A percentile compares a stretch with the other conserved stretches of the same genome.
Conservation (phyloP, 2,113 vertebrate species). For the Coturnix japonica region DNA sequence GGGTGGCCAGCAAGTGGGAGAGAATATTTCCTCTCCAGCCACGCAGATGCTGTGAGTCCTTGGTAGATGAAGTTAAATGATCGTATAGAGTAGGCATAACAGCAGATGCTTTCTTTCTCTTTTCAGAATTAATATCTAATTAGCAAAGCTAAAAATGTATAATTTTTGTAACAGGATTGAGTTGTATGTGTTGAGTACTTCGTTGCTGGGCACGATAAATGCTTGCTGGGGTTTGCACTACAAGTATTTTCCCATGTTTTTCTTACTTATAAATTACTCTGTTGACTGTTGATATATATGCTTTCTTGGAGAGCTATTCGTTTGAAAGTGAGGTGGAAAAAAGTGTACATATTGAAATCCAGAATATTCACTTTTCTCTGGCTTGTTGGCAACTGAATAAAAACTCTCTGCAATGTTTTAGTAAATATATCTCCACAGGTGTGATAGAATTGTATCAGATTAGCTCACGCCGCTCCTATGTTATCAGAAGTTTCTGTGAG, state of each 20-base stretch:
- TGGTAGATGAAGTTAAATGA: not conserved
- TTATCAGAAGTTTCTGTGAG: constrained; percentile 16
- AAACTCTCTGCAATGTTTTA: not conserved
- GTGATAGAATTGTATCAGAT: not conserved
- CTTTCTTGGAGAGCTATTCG: not conserved
- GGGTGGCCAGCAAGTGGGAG: not conserved
- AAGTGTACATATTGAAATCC: not conserved
- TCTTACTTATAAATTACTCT: not conserved
- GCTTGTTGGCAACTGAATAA: not conserved
- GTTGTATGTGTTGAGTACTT: not conserved
- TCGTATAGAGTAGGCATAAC: not conserved
- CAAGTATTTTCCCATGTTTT: not conserved
- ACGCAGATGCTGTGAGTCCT: not conserved
- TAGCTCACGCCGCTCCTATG: not conserved
- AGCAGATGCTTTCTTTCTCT: not conserved
- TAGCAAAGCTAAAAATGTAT: not conserved
- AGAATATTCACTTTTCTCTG: not conserved
- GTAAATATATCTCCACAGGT: not conserved
- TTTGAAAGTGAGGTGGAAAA: not conserved
- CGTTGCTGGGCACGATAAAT: not conserved
- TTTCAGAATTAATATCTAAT: not conserved
- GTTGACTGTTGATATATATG: not conserved
- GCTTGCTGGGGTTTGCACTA: not conserved
- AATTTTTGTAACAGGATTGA: not conserved
- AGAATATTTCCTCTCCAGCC: not conserved